These are phyloP conservation scores for Epirrhoe tristata DNA, from an alignment of 2,888 invertebrate species.

Conservation along the genomic window DNA sequence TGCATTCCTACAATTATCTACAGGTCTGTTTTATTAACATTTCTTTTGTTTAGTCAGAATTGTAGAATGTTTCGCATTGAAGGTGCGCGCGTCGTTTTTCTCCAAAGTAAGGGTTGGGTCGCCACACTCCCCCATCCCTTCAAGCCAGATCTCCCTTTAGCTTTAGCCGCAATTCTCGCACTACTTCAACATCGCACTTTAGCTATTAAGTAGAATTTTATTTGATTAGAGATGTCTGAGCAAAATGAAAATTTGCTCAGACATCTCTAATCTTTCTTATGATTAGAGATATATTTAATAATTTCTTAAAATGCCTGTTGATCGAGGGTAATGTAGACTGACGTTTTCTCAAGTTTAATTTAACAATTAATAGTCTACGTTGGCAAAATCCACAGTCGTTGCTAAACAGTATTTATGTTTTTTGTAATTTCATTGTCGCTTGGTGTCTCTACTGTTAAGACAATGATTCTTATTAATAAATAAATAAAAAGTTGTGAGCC, in stretches of 20 bases:
- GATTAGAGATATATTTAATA: too few species aligned
- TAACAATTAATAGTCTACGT: too few species aligned
- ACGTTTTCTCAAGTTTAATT: too few species aligned
- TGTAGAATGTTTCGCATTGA: conserved; percentile 8
- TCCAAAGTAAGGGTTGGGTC: conserved; percentile 49
- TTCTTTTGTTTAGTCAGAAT: conserved; percentile 20
- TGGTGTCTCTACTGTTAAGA: too few species aligned
- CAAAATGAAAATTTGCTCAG: too few species aligned
- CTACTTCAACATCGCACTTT: conserved; percentile 46
- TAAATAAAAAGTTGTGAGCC: too few species aligned
- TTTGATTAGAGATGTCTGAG: conserved; percentile 11
- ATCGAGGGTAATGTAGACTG: not conserved
- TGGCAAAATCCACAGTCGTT: too few species aligned
- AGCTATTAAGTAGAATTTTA: conserved; percentile 28
- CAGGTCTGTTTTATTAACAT: not conserved
- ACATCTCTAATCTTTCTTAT: too few species aligned
- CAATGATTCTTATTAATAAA: too few species aligned
- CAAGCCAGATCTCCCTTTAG: conserved; percentile 57
- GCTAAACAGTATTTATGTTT: too few species aligned
- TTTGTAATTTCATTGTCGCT: too few species aligned
- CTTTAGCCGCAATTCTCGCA: conserved; percentile 59
- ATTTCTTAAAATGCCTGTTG: not conserved
- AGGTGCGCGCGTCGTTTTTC: conserved; percentile 65
- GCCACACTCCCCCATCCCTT: conserved; percentile 47
- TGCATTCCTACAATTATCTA: not conserved